A percentile compares a stretch with the other conserved stretches of the same genome.
phyloP scores from a whole-genome alignment of 2,888 invertebrate genomes.

The Epinotia ramella region DNA sequence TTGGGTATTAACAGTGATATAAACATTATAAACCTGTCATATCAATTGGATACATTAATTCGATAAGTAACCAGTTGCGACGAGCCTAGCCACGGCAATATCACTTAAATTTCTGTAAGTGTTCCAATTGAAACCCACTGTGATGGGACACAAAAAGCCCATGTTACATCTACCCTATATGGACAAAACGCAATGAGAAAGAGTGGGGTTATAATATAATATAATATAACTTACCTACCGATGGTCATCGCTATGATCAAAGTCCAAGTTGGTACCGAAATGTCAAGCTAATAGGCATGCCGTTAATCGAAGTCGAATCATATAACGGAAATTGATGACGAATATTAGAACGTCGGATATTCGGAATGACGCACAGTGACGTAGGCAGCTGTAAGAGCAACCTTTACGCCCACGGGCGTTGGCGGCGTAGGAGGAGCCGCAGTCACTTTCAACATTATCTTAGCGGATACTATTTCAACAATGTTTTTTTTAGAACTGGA shows the following conservation, averaged over 20 bases:
- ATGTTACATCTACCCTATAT: too few relatives aligned
- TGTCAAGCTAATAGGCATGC: constrained; percentile 3
- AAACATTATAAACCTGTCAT: too few relatives aligned
- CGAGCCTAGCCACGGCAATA: too few relatives aligned
- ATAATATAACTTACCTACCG: too few relatives aligned
- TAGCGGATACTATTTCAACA: constrained; percentile 7
- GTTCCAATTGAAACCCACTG: too few relatives aligned
- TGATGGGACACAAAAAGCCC: too few relatives aligned
- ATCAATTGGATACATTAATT: too few relatives aligned
- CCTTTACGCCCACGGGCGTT: constrained; percentile 71
- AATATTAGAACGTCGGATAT: constrained; percentile 28
- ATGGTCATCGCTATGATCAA: not conserved
- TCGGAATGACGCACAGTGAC: constrained; percentile 39
- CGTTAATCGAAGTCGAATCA: not conserved
- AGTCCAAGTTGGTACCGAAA: not conserved
- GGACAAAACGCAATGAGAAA: too few relatives aligned
- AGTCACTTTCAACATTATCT: constrained; percentile 54
- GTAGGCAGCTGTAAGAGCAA: constrained; percentile 66
- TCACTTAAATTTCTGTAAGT: too few relatives aligned
- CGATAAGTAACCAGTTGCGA: too few relatives aligned
- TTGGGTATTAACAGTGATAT: too few relatives aligned
- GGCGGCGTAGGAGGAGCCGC: constrained; percentile 47
- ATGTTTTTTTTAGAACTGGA: not conserved
- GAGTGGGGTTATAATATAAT: too few relatives aligned
- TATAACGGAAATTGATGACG: constrained; percentile 14